Evolutionary conservation across 92 coral and sea anemone genomes (phyloP), one percentile per base, ranked within the genome.

Genomic region (Virgularia gustaviana): DNA sequence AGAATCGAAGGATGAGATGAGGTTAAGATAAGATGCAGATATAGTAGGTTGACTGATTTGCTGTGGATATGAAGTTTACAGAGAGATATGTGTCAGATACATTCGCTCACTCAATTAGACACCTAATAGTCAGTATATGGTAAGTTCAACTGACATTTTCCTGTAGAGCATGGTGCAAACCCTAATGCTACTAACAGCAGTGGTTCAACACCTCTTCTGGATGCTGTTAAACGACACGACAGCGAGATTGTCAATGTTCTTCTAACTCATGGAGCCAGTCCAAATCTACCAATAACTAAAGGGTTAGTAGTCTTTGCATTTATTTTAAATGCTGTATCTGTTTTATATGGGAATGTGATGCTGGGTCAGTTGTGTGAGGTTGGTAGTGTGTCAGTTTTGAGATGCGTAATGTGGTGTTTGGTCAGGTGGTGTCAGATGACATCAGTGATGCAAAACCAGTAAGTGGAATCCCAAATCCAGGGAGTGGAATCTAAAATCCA

Each of bases 151-250:
- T 18, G 28, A 23, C 35, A 49, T 52, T 16, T 31, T 33, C 28
- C 10, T 78, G 15, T 62, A 90, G 97, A 91, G 41, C 82, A 82
- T 65, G 76, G 78, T 30, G 96, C 92, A 15, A 79, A 76, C 55
- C 84, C 85, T 19, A 89, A 91, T 63, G 47, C 70, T 7, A 63
- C 72, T 0, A 91, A 91, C 67, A 83, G 83, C 24, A 61, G 75
- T 10, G 97, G 97, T 36, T 78, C 86, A 19, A 86, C 97, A 13
- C 91, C 97, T 2, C 78, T 91, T 12, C 88, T 88, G 67, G 97
- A 91, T 82, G 97, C 97, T 1, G 88, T 88, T n/a, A 88, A 73
- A 58, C 85, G 96, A 70, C 87, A 82, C 25, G 88, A 91, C 30
- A 2, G 64, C 11, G 83, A 79, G 16, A 79, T 91, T 52, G 86